A percentile compares a stretch with the other conserved stretches of the same genome.
These are phyloP conservation scores for Parauchenoglanis ngamensis DNA, from an alignment of 2,797 vertebrate genomes.

Conservation along the genomic window DNA sequence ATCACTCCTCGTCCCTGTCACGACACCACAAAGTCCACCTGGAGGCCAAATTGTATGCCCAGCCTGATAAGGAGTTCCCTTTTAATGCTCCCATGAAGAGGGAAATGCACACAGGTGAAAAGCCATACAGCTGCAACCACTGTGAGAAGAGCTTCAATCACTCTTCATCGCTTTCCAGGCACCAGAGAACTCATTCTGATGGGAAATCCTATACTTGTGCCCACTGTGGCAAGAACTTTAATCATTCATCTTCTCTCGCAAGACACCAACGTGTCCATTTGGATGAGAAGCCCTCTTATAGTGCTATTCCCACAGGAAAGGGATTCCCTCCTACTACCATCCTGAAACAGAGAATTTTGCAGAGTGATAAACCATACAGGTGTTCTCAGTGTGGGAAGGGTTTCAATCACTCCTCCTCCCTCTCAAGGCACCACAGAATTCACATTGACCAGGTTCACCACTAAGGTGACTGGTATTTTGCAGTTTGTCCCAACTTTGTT, in stretches of 20 bases:
- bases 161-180: constrained; percentile 80
- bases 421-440: constrained; percentile 81
- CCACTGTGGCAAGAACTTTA: constrained; percentile 81
- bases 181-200: constrained; percentile 83
- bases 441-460: constrained; percentile 70
- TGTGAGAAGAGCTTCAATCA: constrained; percentile 84
- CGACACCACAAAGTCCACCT: constrained; percentile 80
- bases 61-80: constrained; percentile 71
- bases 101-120: constrained; percentile 73
- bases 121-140: constrained; percentile 82
- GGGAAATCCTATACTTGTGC: constrained; percentile 78
- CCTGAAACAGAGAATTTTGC: constrained; percentile 74
- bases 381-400: constrained; percentile 83
- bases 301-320: constrained; percentile 71
- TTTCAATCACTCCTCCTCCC: constrained; percentile 83
- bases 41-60: constrained; percentile 76
- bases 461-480: constrained; percentile 34
- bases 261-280: constrained; percentile 79
- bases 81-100: constrained; percentile 73
- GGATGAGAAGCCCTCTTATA: constrained; percentile 77
- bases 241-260: constrained; percentile 79
- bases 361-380: constrained; percentile 78
- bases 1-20: constrained; percentile 81
- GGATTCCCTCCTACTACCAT: constrained; percentile 77
- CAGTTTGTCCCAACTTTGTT: constrained; percentile 55